Evolutionary conservation across 30 jellyfish, hydroid and myxozoan species (phyloP).

Genomic region (Aurelia aurita complex sp. Pacific): DNA sequence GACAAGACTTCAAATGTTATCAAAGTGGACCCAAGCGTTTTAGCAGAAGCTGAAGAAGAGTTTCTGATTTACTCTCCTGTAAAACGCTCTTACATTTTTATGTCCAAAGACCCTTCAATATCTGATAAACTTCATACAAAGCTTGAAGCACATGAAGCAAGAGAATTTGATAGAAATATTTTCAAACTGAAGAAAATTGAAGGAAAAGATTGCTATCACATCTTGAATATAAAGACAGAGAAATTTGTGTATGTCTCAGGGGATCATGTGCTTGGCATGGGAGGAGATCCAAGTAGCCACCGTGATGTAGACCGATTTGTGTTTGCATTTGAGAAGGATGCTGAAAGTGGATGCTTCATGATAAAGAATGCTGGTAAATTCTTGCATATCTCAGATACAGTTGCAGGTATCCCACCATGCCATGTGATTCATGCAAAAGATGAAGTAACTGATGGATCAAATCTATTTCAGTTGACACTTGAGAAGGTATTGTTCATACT

Average conservation of each 20-base stretch:
- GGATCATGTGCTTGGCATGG: slow-evolving; percentile 38
- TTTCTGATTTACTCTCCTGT: slow-evolving; percentile 53
- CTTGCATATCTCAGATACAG: slow-evolving; percentile 20
- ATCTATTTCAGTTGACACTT: slow-evolving; percentile 36
- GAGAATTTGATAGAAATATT: slow-evolving; percentile 38
- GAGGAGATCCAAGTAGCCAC: slow-evolving; percentile 30
- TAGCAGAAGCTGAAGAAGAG: slow-evolving; percentile 49
- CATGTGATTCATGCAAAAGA: slow-evolving; percentile 40
- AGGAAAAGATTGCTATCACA: slow-evolving; percentile 13
- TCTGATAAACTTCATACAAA: slow-evolving; percentile 50
- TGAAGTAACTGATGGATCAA: slow-evolving; percentile 3
- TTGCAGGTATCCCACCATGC: slow-evolving; percentile 66
- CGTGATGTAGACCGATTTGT: slow-evolving; percentile 9
- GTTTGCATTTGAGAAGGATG: slow-evolving; percentile 10
- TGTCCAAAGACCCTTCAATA: slow-evolving; percentile 70
- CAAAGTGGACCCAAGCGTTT: slow-evolving; percentile 15
- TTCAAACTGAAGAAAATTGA: slow-evolving; percentile 41
- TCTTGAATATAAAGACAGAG: slow-evolving; percentile 43
- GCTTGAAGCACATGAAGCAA: slow-evolving; percentile 36
- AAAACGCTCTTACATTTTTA: slow-evolving; percentile 10
- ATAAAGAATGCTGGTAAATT: slow-evolving; percentile 24
- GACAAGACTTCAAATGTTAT: slow-evolving; percentile 24
- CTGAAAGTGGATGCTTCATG: slow-evolving; percentile 30
- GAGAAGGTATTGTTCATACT: slow-evolving; percentile 19
- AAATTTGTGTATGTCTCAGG: slow-evolving; percentile 56